These are phyloP conservation scores for Acromyrmex echinatior DNA, from an alignment of 1,140 invertebrate species.

Conservation along the genomic window DNA sequence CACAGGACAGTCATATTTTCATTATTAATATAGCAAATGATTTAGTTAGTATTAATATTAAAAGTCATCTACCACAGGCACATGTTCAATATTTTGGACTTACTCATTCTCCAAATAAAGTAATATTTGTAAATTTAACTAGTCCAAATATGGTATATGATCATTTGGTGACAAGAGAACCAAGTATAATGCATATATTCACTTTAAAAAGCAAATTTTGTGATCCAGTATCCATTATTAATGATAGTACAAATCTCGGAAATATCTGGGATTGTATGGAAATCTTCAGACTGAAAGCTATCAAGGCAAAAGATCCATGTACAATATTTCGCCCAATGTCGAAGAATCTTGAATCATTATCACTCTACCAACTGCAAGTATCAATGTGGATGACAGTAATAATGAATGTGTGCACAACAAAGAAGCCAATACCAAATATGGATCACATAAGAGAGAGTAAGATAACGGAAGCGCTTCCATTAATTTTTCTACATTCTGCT, in stretches of 20 bases:
- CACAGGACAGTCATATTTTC: slow-evolving; percentile 79
- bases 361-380: slow-evolving; percentile 75
- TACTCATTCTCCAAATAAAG: slow-evolving; percentile 77
- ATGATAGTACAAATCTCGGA: slow-evolving; percentile 59
- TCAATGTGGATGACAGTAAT: slow-evolving; percentile 82
- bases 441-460: slow-evolving; percentile 71
- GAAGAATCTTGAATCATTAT: slow-evolving; percentile 74
- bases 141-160: slow-evolving; percentile 81
- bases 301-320: slow-evolving; percentile 65
- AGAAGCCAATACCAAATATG: slow-evolving; percentile 68
- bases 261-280: slow-evolving; percentile 84
- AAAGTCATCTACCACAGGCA: slow-evolving; percentile 71
- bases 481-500: slow-evolving; percentile 80
- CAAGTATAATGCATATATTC: slow-evolving; percentile 80
- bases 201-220: slow-evolving; percentile 66
- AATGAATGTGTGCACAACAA: slow-evolving; percentile 78
- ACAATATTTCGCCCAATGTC: slow-evolving; percentile 62
- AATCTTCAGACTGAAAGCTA: slow-evolving; percentile 79
- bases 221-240: slow-evolving; percentile 76
- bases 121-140: slow-evolving; percentile 78
- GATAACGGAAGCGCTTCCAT: slow-evolving; percentile 78
- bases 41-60: slow-evolving; percentile 62
- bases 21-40: slow-evolving; percentile 57
- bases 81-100: slow-evolving; percentile 81
- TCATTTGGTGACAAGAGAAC: slow-evolving; percentile 82